phyloP scores from a whole-genome alignment of 2,888 invertebrate genomes.

The Drosophila rubida region DNA sequence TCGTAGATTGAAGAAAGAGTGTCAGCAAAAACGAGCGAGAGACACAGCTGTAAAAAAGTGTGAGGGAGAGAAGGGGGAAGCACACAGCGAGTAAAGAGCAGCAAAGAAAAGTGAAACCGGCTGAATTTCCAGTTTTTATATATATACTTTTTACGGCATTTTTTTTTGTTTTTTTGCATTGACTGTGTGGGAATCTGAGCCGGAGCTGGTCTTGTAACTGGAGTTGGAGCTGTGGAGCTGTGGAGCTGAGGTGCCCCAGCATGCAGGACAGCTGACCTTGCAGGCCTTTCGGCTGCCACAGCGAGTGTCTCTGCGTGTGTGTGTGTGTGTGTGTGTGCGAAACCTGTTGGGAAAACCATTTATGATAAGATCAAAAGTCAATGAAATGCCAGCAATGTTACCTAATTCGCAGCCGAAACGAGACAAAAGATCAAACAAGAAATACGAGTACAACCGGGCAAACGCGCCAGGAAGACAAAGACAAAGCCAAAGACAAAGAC shows the following conservation, averaged over 20 bases:
- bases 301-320: conserved; percentile 3
- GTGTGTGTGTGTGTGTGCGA: conserved; percentile 17
- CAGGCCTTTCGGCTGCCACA: conserved; percentile 12
- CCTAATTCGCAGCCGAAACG: conserved; percentile 63
- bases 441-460: conserved; percentile 56
- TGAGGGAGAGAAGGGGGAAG: too few species aligned
- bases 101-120: conserved; percentile 63
- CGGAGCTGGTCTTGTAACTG: not conserved
- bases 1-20: conserved; percentile 12
- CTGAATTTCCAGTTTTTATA: conserved; percentile 46
- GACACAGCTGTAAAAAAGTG: too few species aligned
- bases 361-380: conserved; percentile 75
- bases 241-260: conserved; percentile 2
- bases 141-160: conserved; percentile 3
- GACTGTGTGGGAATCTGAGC: not conserved
- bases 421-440: conserved; percentile 61
- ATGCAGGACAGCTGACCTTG: conserved; percentile 31
- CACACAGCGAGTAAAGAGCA: too few species aligned
- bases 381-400: conserved; percentile 70
- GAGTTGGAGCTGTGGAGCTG: not conserved
- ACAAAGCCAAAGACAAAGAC: conserved; percentile 44
- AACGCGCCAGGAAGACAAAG: conserved; percentile 59
- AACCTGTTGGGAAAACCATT: conserved; percentile 66
- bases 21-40: not conserved
- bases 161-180: conserved; percentile 2